Evolutionary conservation across 2,113 vertebrate species (phyloP), one percentile per base, ranked within the genome.

Genomic region (Progne subis): DNA sequence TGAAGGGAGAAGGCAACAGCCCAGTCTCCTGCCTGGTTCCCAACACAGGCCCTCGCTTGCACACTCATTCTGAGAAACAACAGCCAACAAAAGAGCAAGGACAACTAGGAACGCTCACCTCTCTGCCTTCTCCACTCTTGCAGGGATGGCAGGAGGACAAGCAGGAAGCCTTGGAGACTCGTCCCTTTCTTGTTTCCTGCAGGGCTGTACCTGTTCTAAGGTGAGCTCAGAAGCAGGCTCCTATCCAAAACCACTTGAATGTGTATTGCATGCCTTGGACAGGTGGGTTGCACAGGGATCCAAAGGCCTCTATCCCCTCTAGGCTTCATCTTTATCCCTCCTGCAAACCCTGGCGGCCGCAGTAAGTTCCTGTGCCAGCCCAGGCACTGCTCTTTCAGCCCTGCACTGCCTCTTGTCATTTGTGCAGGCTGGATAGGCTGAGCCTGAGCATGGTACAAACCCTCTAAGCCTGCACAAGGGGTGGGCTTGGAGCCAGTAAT

Each of bases 401-500:
- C 59, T 6, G 1, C 12, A 5, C 32, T 67, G 74, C 61, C 84
- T 64, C 29, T 46, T 81, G 49, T 81, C 4, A 0, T 86, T 68
- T 64, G 31, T 29, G 53, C 67, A 26, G 49, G 12, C 44, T 60
- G 56, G 24, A 50, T n/a, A 31, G 26, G 74, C 77, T 59, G 44
- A 86, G 32, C n/a, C 49, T 56, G 18, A 52, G 43, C 32, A 14
- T 1, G 11, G 9, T 10, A 41, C 8, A 52, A 89, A 52, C n/a
- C 53, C 49, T 32, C 63, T 0, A 0, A 88, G 43, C 31, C 68
- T 55, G 50, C 46, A 67, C 2, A 1, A 47, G 49, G 34, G 23
- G 19, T 34, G 37, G 75, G 71, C 71, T 90, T 18, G 12, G 26
- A 93, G 55, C 46, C 59, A 77, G 64, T 31, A 70, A 19, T 0